A percentile compares a stretch with the other conserved stretches of the same genome.
Evolutionary conservation across 2,888 invertebrate genomes (phyloP).

Genomic region (Phragmatobia fuliginosa): DNA sequence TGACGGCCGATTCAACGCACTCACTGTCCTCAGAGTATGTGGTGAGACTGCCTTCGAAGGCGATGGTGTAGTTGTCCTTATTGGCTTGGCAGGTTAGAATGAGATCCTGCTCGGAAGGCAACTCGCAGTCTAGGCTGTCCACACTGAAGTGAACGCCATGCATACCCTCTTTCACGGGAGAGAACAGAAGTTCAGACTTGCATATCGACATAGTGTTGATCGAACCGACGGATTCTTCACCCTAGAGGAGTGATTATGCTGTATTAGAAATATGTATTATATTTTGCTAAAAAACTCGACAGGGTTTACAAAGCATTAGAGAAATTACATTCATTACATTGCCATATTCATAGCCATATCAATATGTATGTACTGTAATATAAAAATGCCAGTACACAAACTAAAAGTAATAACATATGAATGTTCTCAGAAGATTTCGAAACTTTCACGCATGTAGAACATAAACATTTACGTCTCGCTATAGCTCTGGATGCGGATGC

Average conservation of each 20-base stretch:
- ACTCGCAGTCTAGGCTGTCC: conserved; percentile 96
- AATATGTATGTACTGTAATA: not conserved
- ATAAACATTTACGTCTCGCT: conserved; percentile 79
- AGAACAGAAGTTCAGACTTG: conserved; percentile 96
- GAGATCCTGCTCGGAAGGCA: conserved; percentile 93
- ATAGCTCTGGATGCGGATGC: conserved; percentile 76
- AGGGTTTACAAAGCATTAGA: not conserved
- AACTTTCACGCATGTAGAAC: conserved; percentile 71
- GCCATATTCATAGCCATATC: not conserved
- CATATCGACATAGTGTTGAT: conserved; percentile 95
- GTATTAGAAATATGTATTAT: not conserved
- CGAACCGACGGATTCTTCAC: conserved; percentile 91
- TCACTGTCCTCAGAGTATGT: conserved; percentile 95
- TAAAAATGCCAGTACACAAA: conserved; percentile 9
- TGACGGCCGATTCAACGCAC: conserved; percentile 86
- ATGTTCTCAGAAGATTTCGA: conserved; percentile 76
- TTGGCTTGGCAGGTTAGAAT: conserved; percentile 96
- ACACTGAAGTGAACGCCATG: conserved; percentile 94
- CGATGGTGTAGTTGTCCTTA: conserved; percentile 98
- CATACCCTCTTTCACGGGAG: conserved; percentile 94
- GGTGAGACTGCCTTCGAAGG: conserved; percentile 95
- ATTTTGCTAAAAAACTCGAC: not conserved
- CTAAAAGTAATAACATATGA: conserved; percentile 48
- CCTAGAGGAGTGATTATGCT: conserved; percentile 69
- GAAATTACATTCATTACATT: not conserved